phyloP scores from a whole-genome alignment of 2,888 invertebrate genomes.

The Malthinus flaveolus region DNA sequence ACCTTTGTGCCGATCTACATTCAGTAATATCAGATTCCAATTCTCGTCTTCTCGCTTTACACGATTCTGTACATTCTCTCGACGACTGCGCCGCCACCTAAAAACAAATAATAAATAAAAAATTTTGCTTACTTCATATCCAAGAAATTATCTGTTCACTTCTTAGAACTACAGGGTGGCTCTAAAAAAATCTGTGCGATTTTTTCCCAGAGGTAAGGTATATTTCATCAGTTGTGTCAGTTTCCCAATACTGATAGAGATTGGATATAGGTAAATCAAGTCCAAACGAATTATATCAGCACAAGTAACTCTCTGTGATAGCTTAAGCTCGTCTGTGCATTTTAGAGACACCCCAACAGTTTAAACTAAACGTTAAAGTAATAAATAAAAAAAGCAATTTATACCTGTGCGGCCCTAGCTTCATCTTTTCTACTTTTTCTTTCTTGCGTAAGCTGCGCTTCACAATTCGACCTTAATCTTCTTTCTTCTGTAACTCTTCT shows the following conservation, averaged over 20 bases:
- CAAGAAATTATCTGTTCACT: too few relatives aligned
- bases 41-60: slow-evolving; percentile 59
- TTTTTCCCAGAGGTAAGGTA: too few relatives aligned
- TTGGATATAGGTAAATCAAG: too few relatives aligned
- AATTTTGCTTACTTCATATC: neutral
- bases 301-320: too few relatives aligned
- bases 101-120: slow-evolving; percentile 11
- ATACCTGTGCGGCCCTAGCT: slow-evolving; percentile 49
- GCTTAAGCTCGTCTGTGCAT: too few relatives aligned
- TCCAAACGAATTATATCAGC: too few relatives aligned
- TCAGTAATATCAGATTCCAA: slow-evolving; percentile 65
- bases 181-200: too few relatives aligned
- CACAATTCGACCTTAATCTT: slow-evolving; percentile 72
- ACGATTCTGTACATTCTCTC: slow-evolving; percentile 52
- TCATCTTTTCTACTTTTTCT: slow-evolving; percentile 69
- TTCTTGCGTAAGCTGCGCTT: slow-evolving; percentile 73
- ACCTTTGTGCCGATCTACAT: slow-evolving; percentile 60
- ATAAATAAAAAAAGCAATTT: slow-evolving; percentile 6
- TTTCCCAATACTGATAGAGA: too few relatives aligned
- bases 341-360: too few relatives aligned
- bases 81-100: slow-evolving; percentile 47
- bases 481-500: slow-evolving; percentile 84
- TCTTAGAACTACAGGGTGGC: too few relatives aligned
- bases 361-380: neutral
- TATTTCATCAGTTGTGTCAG: too few relatives aligned